A percentile compares a stretch with the other conserved stretches of the same genome.
Conservation (phyloP, 2,797 vertebrate genomes). For the Danio tinwini region DNA sequence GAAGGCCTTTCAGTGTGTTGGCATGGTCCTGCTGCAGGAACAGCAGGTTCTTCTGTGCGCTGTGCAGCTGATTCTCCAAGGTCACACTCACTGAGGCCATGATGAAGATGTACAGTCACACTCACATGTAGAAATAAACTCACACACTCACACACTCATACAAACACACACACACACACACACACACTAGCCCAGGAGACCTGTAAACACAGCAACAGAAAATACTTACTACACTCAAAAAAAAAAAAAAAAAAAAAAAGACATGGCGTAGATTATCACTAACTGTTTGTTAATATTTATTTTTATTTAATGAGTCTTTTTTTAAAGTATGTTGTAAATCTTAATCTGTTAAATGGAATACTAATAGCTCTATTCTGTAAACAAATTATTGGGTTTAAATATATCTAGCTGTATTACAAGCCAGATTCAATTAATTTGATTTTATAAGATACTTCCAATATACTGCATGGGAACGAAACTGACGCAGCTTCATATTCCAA, state of each 20-base stretch:
- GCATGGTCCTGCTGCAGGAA: slow-evolving; percentile 97
- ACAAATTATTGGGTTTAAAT: no score
- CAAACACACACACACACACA: slow-evolving; percentile 25
- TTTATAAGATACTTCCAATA: no score
- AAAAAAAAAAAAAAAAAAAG: background rate
- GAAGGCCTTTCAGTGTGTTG: slow-evolving; percentile 91
- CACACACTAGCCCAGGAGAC: slow-evolving; percentile 24
- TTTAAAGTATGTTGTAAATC: no score
- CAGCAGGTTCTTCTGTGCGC: slow-evolving; percentile 96
- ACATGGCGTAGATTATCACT: background rate
- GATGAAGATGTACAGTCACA: slow-evolving; percentile 57
- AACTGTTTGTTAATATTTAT: background rate
- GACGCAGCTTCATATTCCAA: no score
- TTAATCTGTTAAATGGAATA: no score
- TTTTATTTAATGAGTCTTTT: no score
- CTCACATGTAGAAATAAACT: slow-evolving; percentile 47
- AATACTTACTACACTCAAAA: background rate
- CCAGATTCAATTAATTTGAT: no score
- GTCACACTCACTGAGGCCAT: slow-evolving; percentile 88
- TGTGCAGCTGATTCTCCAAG: slow-evolving; percentile 96
- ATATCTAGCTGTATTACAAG: no score
- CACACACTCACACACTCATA: slow-evolving; percentile 29
- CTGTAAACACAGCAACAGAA: slow-evolving; percentile 34
- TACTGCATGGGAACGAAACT: no score
- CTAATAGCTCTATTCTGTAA: no score